Base-by-base conservation (phyloP, 2,888 invertebrate species). In the Rhimphoctona megacephalus region DNA sequence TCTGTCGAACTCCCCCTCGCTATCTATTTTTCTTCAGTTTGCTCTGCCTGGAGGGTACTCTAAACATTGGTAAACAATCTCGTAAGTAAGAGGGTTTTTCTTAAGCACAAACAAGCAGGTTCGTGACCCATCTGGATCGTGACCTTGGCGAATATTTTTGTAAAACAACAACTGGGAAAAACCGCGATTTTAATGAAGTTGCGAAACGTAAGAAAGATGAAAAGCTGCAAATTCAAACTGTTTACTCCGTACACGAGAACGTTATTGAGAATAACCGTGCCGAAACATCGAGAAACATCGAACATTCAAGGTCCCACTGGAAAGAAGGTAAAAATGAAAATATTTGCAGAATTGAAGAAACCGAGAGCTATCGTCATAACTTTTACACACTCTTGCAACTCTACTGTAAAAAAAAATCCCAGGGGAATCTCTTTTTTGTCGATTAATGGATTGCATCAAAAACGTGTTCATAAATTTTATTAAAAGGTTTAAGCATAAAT, bases 31-130 rank as follows among this genome's bases (percentile, higher is more conserved):
- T 72, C 22, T 67, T 36, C 30, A n/a, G 39, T 49, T 17, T 49
- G n/a, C 39, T 74, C 67, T 33, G 70, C 17, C 70, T 52, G 66
- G 78, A 61, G 54, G 73, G 74, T 83, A 83, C 85, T 80, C 70
- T 78, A 22, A 57, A 25, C 76, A 57, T 77, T 74, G 43, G 43
- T 67, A 33, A 72, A 72, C n/a, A 61, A 72, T 25, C 33, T 17
- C 72, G 25, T 46, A 61, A 70, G 70, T 64, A 46, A 33, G n/a
- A 80, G 22, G 22, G 64, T 49, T 64, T 73, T 39, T 11, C 33
- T 43, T 14, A 30, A 30, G 49, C 43, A 33, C 49, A 25, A 66
- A 49, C 49, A 77, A 33, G 49, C 64, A 11, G 77, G 49, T 46
- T 49, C 25, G 61, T n/a, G 66, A 64, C 25, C 6, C 33, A 67